A percentile compares a stretch with the other conserved stretches of the same genome.
Conservation (phyloP, 2,888 invertebrate species). For the Megalurothrips usitatus region DNA sequence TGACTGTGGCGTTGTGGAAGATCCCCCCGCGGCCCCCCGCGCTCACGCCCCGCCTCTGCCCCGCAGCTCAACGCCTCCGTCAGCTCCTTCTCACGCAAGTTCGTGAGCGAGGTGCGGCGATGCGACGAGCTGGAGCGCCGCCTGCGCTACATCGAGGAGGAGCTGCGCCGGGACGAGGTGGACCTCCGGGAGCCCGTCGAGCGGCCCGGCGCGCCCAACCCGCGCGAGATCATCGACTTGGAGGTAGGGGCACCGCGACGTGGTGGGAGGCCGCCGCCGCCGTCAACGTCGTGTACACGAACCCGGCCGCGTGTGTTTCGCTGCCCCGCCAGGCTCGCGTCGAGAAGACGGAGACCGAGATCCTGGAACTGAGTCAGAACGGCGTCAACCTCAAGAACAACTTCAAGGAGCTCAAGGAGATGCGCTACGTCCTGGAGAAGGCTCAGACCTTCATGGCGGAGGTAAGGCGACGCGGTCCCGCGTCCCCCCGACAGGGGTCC, state of each 20-base stretch:
- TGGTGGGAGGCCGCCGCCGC: too few species aligned
- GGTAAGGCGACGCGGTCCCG: conserved; percentile 41
- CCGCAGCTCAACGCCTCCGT: conserved; percentile 75
- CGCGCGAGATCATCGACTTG: conserved; percentile 58
- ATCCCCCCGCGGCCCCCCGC: too few species aligned
- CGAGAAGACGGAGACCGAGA: conserved; percentile 93
- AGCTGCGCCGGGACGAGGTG: conserved; percentile 78
- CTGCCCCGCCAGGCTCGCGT: conserved; percentile 66
- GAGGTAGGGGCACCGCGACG: conserved; percentile 46
- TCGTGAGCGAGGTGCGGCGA: conserved; percentile 83
- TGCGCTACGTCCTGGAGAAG: conserved; percentile 86
- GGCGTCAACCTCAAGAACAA: conserved; percentile 89
- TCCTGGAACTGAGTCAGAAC: conserved; percentile 88
- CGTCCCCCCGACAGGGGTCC: too few species aligned
- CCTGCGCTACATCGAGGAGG: conserved; percentile 77
- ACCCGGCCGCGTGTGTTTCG: background rate
- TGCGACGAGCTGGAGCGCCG: conserved; percentile 91
- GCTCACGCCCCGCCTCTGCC: too few species aligned
- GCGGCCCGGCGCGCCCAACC: conserved; percentile 70
- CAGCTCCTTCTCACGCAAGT: conserved; percentile 86
- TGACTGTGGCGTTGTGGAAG: too few species aligned
- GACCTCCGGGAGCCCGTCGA: conserved; percentile 71
- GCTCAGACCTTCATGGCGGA: conserved; percentile 87
- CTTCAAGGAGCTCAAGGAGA: conserved; percentile 83
- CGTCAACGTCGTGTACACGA: too few species aligned